These are phyloP conservation scores for Hanleya hanleyi DNA, from an alignment of 2,888 invertebrate species.

Conservation along the genomic window DNA sequence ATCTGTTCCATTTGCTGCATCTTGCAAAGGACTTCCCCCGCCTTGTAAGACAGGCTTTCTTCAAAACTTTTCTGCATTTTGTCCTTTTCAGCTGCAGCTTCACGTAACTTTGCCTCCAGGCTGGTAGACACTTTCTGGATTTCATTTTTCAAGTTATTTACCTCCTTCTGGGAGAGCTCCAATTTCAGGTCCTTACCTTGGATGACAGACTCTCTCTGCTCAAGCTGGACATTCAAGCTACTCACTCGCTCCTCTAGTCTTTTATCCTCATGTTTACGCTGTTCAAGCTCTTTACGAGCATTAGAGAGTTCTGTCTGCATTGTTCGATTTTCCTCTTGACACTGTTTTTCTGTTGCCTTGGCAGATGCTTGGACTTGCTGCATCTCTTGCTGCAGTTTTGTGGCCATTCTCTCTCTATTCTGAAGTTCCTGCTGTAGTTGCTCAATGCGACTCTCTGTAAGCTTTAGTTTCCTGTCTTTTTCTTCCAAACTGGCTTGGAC, in stretches of 20 bases:
- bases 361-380: constrained; percentile 3
- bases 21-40: constrained; percentile 8
- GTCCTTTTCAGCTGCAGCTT: constrained; percentile 4
- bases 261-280: neutral
- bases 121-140: neutral
- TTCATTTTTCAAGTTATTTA: neutral
- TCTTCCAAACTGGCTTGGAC: neutral
- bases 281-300: neutral
- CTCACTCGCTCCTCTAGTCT: neutral
- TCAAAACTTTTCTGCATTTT: constrained; percentile 12
- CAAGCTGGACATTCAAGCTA: neutral
- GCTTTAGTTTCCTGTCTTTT: neutral
- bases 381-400: neutral
- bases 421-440: constrained; percentile 24
- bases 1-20: too few species aligned
- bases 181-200: neutral
- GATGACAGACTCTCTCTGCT: neutral
- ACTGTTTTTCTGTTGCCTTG: constrained; percentile 4
- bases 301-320: neutral
- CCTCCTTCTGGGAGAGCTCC: neutral
- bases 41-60: neutral
- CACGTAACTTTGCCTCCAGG: constrained; percentile 4
- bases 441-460: neutral
- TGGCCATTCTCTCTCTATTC: constrained; percentile 39
- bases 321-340: constrained; percentile 26